Evolutionary conservation across 1,140 invertebrate genomes (phyloP), one percentile per base, ranked within the genome.

Genomic region (Megathymus violae): DNA sequence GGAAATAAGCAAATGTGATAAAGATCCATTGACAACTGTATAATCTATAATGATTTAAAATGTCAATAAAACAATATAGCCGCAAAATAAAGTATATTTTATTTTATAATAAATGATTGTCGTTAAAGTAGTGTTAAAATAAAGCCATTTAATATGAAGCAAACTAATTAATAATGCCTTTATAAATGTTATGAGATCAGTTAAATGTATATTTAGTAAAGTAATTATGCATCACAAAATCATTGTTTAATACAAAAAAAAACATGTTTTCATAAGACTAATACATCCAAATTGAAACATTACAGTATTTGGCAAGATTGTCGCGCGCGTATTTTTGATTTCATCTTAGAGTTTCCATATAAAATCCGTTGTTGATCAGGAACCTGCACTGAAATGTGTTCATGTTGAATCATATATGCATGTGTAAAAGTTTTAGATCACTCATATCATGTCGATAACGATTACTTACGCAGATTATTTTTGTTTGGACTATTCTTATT

Each of bases 1-100:
- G 10, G 58, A 94, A 27, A 91, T 97, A 9, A 97, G 97, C 4
- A 71, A 94, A 71, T 80, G 80, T 25, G 97, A 98, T 86, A 92
- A 84, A 68, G 97, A 98, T 92, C 97, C 94, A 4, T 73, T 95
- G 7, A 88, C 84, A 67, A 94, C 93, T 41, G 71, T 91, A 16
- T 91, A 71, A 85, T 34, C 27, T 52, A 27, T 54, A 65, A 59
- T 50, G 9, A 22, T 52, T 17, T 62, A 44, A 58, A 52, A 46
- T 48, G 19, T n/a, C 44, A 71, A 76, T 74, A 72, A 73, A 75
- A 67, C 36, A 61, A 15, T 34, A 13, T 40, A 46, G n/a, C 54
- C n/a, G 15, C 43, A 7, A 62, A 59, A 31, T 56, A 34, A 62
- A 65, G 48, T 67, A 50, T 43, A 48, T 64, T 71, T 77, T 73